Evolutionary conservation across 2,797 vertebrate species (phyloP).

Genomic region (Natrix natrix): DNA sequence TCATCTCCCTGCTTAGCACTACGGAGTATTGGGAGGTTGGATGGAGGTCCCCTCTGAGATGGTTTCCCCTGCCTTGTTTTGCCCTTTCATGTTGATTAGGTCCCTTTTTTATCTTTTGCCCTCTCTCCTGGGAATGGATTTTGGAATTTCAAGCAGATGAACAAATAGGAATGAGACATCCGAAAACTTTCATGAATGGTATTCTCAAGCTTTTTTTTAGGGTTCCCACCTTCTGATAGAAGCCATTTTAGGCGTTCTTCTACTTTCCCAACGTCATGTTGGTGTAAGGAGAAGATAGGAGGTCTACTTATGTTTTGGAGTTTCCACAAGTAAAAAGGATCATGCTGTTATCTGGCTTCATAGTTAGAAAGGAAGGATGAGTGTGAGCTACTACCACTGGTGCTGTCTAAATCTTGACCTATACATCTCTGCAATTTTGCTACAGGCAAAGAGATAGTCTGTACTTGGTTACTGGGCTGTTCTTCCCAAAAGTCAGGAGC

Average conservation of each 20-base stretch:
- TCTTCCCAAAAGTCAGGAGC: background rate
- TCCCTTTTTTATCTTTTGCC: background rate
- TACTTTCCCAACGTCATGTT: background rate
- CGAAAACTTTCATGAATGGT: background rate
- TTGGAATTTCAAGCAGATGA: background rate
- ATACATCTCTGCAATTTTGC: background rate
- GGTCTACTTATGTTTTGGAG: background rate
- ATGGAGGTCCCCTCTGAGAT: background rate
- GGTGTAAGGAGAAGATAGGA: background rate
- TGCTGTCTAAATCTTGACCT: background rate
- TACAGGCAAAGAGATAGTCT: background rate
- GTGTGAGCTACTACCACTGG: background rate
- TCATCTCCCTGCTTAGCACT: background rate
- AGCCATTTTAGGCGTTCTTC: background rate
- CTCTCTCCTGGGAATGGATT: background rate
- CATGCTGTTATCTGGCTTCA: background rate
- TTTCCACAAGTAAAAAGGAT: background rate
- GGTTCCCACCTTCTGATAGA: background rate
- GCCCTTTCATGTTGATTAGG: background rate
- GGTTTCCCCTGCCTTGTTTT: background rate
- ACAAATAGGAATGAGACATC: background rate
- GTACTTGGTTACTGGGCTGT: background rate
- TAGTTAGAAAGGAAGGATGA: background rate
- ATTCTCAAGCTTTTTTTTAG: background rate
- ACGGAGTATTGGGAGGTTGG: background rate